Evolutionary conservation across 2,797 vertebrate genomes (phyloP), one percentile per base, ranked within the genome.

Genomic region (Adelosebastes latens): DNA sequence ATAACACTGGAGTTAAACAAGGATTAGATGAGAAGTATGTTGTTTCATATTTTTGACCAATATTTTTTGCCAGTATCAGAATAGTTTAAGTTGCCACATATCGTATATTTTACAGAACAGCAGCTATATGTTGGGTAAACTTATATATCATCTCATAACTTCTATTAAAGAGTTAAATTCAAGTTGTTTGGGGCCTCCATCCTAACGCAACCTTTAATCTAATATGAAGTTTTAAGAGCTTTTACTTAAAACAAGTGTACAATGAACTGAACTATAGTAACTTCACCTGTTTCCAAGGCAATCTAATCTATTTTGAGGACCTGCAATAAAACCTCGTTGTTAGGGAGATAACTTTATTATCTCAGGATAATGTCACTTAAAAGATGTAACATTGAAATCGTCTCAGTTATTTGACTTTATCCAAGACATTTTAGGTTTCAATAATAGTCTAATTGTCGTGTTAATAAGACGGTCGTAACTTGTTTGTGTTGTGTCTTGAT

Each of bases 401-500:
- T 52, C 29, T 66, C 6, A 16, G 3, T 60, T 39, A 36, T 59
- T 61, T 56, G 2, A 25, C 13, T 65, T 32, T 12, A 27, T 53
- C 22, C 8, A 58, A 58, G 22, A 74, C 10, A 34, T 62, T 72
- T 53, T 32, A 52, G n/a, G 5, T 62, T 22, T 46, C 16, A 71
- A 34, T 56, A 29, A 36, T 5, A 18, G 32, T 74, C 18, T 73
- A 12, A 76, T 25, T 73, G 64, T 74, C 13, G 77, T 64, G 52
- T 61, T 71, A 22, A 60, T 71, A 22, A 60, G 29, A 42, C 31
- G 53, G 20, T 49, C 56, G 29, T 46, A 56, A 66, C 29, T 75
- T 81, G 71, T 82, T 81, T 87, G 72, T 85, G 66, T 68, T 66
- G 62, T 59, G 32, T 62, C 66, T 56, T 31, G 34, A 72, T 80